Evolutionary conservation across 2,888 invertebrate species (phyloP).

Genomic region (Eupithecia subumbrata): DNA sequence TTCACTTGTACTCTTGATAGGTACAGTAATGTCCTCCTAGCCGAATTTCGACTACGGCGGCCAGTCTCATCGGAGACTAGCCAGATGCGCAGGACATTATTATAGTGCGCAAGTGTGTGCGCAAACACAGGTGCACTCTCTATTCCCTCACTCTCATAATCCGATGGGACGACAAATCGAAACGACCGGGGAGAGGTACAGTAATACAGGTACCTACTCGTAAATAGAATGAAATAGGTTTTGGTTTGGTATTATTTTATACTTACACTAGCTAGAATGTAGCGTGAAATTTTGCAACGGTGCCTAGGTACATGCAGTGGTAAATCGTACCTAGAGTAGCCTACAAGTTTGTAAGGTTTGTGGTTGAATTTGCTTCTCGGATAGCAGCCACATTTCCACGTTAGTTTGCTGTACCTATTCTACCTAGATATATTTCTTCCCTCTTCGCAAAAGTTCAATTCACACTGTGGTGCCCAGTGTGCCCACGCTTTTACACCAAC

Average conservation of each 20-base stretch:
- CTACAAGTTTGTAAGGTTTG: constrained; percentile 29
- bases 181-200: no score
- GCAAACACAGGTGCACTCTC: no score
- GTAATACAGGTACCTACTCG: no score
- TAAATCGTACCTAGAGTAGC: neutral
- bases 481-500: neutral
- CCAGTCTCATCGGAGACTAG: no score
- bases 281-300: neutral
- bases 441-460: neutral
- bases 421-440: neutral
- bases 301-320: neutral
- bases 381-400: constrained; percentile 43
- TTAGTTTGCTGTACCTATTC: neutral
- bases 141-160: no score
- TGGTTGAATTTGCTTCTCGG: constrained; percentile 41
- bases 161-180: no score
- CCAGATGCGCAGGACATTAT: no score
- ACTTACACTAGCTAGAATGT: neutral
- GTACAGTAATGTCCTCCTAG: no score
- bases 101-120: no score
- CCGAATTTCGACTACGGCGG: no score
- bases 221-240: neutral
- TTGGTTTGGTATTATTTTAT: neutral
- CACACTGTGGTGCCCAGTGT: neutral
- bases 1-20: neutral